These are phyloP conservation scores for Sphecodes monilicornis DNA, from an alignment of 2,888 invertebrate genomes.

Conservation along the genomic window DNA sequence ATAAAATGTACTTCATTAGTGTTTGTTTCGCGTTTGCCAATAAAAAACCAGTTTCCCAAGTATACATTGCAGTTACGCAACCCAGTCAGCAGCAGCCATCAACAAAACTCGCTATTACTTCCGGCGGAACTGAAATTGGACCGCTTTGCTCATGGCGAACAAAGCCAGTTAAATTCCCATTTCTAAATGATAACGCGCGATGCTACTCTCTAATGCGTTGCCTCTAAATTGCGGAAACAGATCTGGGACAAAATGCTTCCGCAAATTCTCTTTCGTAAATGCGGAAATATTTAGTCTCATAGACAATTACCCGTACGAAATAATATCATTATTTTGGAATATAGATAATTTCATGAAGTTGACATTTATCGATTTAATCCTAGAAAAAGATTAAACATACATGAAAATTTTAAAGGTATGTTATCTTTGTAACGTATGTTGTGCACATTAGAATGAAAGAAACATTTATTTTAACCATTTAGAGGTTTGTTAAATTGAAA, in stretches of 20 bases:
- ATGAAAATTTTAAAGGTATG: too few species aligned
- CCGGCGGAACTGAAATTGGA: slow-evolving; percentile 70
- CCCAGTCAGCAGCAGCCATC: slow-evolving; percentile 40
- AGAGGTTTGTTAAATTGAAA: background rate
- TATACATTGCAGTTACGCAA: slow-evolving; percentile 37
- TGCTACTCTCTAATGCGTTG: slow-evolving; percentile 22
- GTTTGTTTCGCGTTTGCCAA: slow-evolving; percentile 21
- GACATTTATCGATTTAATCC: background rate
- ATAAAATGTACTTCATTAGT: background rate
- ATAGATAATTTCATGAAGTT: background rate
- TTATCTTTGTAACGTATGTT: background rate
- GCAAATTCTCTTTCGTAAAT: background rate
- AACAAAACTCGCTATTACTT: slow-evolving; percentile 55
- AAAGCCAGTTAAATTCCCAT: slow-evolving; percentile 51
- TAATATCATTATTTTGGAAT: background rate
- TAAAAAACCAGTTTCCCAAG: slow-evolving; percentile 56
- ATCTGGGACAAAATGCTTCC: slow-evolving; percentile 24
- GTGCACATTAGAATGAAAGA: background rate
- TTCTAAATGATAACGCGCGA: slow-evolving; percentile 29
- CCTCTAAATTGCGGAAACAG: slow-evolving; percentile 31
- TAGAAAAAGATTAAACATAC: background rate
- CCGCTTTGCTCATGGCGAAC: slow-evolving; percentile 44
- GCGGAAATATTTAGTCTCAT: background rate
- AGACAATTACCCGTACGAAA: background rate
- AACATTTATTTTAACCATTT: background rate